Conservation (phyloP, 2,113 vertebrate genomes). For the Hassar affinis region DNA sequence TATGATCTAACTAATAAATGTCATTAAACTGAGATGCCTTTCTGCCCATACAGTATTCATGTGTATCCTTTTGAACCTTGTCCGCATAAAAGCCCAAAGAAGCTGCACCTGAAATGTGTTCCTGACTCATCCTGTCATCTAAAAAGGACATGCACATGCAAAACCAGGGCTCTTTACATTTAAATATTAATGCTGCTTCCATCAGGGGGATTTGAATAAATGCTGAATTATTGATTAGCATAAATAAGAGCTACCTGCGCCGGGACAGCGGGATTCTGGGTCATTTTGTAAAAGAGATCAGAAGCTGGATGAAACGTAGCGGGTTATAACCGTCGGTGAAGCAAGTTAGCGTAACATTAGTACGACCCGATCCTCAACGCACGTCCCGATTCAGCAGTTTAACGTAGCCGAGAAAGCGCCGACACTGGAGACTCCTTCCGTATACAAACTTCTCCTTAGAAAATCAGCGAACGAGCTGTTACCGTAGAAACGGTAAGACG, state of each 20-base stretch:
- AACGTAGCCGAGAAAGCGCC: background rate
- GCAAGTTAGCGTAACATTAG: background rate
- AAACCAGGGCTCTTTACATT: conserved; percentile 71
- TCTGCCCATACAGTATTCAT: conserved; percentile 5
- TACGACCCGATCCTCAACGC: background rate
- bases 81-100: background rate
- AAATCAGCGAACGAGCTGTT: background rate
- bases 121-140: conserved; percentile 60
- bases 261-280: conserved; percentile 19
- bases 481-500: background rate
- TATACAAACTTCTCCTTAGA: background rate
- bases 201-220: conserved; percentile 74
- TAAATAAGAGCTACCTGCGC: conserved; percentile 74
- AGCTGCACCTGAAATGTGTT: conserved; percentile 56
- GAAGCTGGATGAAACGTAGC: conserved; percentile 21
- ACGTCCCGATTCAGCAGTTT: background rate
- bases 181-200: conserved; percentile 76
- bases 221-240: conserved; percentile 75
- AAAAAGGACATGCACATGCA: conserved; percentile 74
- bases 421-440: background rate
- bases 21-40: background rate
- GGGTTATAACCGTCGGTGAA: background rate
- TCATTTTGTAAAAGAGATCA: conserved; percentile 14
- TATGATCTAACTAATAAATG: background rate
- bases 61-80: background rate